phyloP scores from a whole-genome alignment of 2,113 vertebrate genomes.

The Choloepus hoffmanni region DNA sequence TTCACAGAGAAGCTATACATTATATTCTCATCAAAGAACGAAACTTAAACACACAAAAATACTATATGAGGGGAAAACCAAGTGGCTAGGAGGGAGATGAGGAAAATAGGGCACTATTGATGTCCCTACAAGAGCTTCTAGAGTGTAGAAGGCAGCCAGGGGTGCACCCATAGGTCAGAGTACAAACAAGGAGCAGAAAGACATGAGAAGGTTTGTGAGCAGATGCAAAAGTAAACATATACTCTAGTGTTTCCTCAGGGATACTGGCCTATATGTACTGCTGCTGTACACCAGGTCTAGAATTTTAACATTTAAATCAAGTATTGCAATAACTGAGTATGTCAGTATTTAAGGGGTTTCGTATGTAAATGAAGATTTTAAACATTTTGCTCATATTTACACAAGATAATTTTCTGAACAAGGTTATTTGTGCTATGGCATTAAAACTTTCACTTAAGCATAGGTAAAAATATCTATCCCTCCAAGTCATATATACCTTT shows the following conservation, averaged over 20 bases:
- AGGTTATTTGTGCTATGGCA: neutral
- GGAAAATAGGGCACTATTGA: neutral
- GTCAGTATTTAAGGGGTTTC: neutral
- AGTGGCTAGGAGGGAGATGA: accelerated
- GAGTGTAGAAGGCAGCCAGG: neutral
- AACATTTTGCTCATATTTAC: neutral
- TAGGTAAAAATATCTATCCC: neutral
- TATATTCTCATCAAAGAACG: neutral
- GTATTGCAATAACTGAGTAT: neutral
- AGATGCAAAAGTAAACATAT: neutral
- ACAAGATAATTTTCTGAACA: neutral
- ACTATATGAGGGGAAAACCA: neutral
- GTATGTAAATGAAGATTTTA: neutral
- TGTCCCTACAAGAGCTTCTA: neutral
- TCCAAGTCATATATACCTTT: neutral
- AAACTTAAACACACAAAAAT: neutral
- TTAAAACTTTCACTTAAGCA: neutral
- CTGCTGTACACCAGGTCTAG: neutral
- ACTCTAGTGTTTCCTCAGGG: neutral
- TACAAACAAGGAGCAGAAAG: neutral
- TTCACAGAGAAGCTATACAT: neutral
- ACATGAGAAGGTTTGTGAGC: neutral
- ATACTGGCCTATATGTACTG: neutral
- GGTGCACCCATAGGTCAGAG: neutral
- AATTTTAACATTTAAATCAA: neutral